Evolutionary conservation across 2,888 invertebrate species (phyloP), one percentile per base, ranked within the genome.

Genomic region (Drosophila vallismaia): DNA sequence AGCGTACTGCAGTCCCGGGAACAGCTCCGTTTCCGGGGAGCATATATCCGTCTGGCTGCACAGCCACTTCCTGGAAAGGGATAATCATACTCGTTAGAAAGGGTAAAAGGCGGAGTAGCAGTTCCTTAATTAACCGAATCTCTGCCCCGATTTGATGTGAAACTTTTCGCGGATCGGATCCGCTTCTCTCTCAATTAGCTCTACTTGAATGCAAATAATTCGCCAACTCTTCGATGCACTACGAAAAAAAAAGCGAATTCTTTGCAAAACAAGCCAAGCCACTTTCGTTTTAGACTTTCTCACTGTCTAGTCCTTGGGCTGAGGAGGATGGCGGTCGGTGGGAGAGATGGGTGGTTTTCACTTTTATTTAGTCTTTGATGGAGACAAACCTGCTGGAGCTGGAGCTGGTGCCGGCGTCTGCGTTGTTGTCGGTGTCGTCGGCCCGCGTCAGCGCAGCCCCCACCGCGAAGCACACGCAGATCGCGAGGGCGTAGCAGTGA

Each of bases 21-120:
- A 9, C 14, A 54, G 14, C 1, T 74, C 63, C 19, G 48, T 53
- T 26, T 89, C 90, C 1, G 74, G 28, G 12, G 86, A 66, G 44
- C 89, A 90, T 0, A 89, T 75, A 63, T 89, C 85, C 1, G 77
- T 76, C 3, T 76, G 73, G 14, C 77, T 83, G 48, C 89, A 90
- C 1, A 85, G 57, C 89, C 89, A 90, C 63, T 76, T 75, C 7
- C 75, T 78, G 49, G 8, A 56, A 38, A 8, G 3, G 9, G 24
- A 44, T 10, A 14, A 44, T 10, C 19, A 14, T n/a, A 6, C 2
- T 1, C 36, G 36, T 42, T 4, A 42, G 19, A 42, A 42, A 9
- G 19, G 7, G 9, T 9, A 8, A 12, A 28, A 2, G 19, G 19
- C 2, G 19, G 19, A 19, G 19, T 19, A 19, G 19, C n/a, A 14